Conservation (phyloP, 2,888 invertebrate genomes). For the Hypolimnas misippus region DNA sequence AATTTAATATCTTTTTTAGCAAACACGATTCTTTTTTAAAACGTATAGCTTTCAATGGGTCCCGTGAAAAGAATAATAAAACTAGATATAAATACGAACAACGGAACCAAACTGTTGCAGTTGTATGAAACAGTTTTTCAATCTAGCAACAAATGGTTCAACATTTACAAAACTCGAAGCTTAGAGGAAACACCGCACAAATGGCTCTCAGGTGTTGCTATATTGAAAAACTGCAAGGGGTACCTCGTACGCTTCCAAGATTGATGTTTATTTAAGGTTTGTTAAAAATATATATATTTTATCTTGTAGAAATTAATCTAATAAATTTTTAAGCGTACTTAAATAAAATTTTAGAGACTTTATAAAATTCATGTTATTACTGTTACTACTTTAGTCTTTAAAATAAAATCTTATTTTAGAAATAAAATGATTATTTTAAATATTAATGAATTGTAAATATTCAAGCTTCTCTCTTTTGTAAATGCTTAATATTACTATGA, state of each 20-base stretch:
- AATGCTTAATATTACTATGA: too few relatives aligned
- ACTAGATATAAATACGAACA: slow-evolving; percentile 47
- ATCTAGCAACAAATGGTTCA: slow-evolving; percentile 77
- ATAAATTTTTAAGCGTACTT: background rate
- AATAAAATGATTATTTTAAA: too few relatives aligned
- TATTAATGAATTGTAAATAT: too few relatives aligned
- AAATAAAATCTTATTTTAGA: background rate
- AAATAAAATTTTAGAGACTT: background rate
- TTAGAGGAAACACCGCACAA: slow-evolving; percentile 70
- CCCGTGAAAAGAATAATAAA: slow-evolving; percentile 45
- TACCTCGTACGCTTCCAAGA: slow-evolving; percentile 56
- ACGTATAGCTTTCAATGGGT: slow-evolving; percentile 38
- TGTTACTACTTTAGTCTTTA: too few relatives aligned
- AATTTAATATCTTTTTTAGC: slow-evolving; percentile 19
- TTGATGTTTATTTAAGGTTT: slow-evolving; percentile 53
- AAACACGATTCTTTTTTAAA: slow-evolving; percentile 29
- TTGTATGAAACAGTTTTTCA: slow-evolving; percentile 76
- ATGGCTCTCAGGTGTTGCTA: slow-evolving; percentile 78
- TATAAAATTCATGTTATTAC: background rate
- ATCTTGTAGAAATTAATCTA: background rate
- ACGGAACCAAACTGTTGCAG: slow-evolving; percentile 63
- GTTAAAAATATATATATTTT: slow-evolving; percentile 16
- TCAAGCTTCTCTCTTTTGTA: too few relatives aligned
- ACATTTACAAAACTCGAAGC: slow-evolving; percentile 79
- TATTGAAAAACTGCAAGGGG: slow-evolving; percentile 83